These are phyloP conservation scores for Capitella teleta DNA, from an alignment of 1,140 invertebrate genomes.

Conservation along the genomic window DNA sequence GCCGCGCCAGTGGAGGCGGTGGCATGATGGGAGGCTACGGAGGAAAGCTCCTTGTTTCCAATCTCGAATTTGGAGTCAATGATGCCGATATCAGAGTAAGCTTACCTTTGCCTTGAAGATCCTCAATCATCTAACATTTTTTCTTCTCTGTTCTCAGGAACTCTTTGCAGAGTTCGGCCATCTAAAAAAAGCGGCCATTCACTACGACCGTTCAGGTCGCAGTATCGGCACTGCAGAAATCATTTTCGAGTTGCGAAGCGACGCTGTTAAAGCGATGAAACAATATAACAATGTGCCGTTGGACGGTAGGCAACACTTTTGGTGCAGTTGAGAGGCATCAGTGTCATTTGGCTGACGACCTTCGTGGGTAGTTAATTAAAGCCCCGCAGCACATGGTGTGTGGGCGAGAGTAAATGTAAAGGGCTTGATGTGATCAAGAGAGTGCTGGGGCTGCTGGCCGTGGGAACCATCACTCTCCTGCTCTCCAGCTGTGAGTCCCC, in stretches of 20 bases:
- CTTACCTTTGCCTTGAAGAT: background rate
- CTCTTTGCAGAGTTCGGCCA: slow-evolving; percentile 93
- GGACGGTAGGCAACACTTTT: slow-evolving; percentile 55
- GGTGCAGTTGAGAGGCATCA: background rate
- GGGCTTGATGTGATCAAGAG: background rate
- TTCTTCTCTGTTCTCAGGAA: slow-evolving; percentile 51
- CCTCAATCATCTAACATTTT: background rate
- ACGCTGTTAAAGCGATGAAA: slow-evolving; percentile 91
- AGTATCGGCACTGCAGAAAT: slow-evolving; percentile 94
- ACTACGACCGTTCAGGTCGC: slow-evolving; percentile 91
- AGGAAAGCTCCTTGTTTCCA: slow-evolving; percentile 83
- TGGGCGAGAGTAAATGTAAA: background rate
- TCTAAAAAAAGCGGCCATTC: slow-evolving; percentile 83
- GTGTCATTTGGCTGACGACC: background rate
- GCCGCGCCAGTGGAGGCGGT: slow-evolving; percentile 53
- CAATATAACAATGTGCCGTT: slow-evolving; percentile 95
- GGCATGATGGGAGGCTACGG: slow-evolving; percentile 54
- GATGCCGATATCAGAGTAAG: slow-evolving; percentile 68
- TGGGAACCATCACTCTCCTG: background rate
- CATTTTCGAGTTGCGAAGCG: slow-evolving; percentile 77
- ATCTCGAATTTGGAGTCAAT: slow-evolving; percentile 92
- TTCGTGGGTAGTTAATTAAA: background rate
- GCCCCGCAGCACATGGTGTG: background rate
- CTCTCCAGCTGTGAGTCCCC: background rate
- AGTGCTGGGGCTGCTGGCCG: background rate